Percentiles rank a stretch among this genome's conserved stretches.
Evolutionary conservation across 2,888 invertebrate genomes (phyloP).

Genomic region (Morinoia aosen): DNA sequence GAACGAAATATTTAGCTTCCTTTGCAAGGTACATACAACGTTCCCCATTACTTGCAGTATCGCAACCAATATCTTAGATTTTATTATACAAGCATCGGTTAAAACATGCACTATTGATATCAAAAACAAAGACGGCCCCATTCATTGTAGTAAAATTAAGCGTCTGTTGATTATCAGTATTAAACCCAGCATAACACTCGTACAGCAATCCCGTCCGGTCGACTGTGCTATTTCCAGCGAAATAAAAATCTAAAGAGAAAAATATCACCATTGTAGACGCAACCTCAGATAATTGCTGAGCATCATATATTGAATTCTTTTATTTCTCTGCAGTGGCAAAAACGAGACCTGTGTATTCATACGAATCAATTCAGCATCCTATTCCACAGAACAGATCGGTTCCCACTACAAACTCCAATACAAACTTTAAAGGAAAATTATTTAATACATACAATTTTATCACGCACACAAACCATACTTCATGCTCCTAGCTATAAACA

Average conservation of each 20-base stretch:
- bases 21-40: not conserved
- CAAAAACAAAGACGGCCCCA: not conserved
- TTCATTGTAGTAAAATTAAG: not conserved
- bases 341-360: not conserved
- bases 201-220: not conserved
- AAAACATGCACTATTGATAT: not conserved
- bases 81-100: not conserved
- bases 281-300: not conserved
- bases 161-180: not conserved
- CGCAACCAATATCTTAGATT: not conserved
- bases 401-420: not conserved
- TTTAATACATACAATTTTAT: not conserved
- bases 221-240: not conserved
- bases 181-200: not conserved
- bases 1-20: not conserved
- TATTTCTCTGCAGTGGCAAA: not conserved
- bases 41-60: not conserved
- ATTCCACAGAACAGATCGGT: not conserved
- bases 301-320: not conserved
- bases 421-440: not conserved
- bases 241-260: not conserved
- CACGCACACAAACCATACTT: not conserved
- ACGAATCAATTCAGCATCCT: not conserved
- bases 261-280: not conserved
- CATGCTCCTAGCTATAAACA: not conserved